phyloP scores from a whole-genome alignment of 2,888 invertebrate species.

The Tachina lurida region DNA sequence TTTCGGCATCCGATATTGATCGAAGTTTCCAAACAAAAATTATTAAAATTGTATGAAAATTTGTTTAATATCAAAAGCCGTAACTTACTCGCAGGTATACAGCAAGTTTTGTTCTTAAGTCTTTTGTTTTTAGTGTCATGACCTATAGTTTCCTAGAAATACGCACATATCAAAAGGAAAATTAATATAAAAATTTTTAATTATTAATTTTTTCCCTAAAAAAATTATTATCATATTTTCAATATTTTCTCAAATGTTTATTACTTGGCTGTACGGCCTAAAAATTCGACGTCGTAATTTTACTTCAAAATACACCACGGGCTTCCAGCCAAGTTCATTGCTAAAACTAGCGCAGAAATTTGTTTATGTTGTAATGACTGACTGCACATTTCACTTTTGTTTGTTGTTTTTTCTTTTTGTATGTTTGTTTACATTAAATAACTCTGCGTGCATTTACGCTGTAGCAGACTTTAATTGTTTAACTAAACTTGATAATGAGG shows the following conservation, averaged over 20 bases:
- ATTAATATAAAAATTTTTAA: too few relatives aligned
- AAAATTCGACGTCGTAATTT: too few relatives aligned
- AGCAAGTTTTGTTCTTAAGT: constrained; percentile 35
- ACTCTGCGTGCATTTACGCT: constrained; percentile 5
- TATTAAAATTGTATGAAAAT: neutral
- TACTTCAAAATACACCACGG: constrained; percentile 1
- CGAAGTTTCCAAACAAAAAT: neutral
- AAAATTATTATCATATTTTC: too few relatives aligned
- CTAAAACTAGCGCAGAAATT: constrained; percentile 25
- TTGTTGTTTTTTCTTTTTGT: neutral
- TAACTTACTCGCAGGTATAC: neutral
- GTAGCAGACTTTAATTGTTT: constrained; percentile 6
- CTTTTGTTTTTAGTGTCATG: constrained; percentile 14
- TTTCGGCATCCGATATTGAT: too few relatives aligned
- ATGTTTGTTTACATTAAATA: constrained; percentile 1
- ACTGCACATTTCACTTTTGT: constrained; percentile 50
- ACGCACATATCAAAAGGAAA: too few relatives aligned
- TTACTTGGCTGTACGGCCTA: too few relatives aligned
- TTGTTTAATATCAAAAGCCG: neutral
- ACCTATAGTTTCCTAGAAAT: neutral
- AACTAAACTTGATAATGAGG: constrained; percentile 50
- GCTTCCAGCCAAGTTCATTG: constrained; percentile 68
- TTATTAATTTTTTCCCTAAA: too few relatives aligned
- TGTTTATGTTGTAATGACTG: constrained; percentile 5
- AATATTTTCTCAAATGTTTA: too few relatives aligned